These are phyloP conservation scores for Sinocyclocheilus maitianheensis DNA, from an alignment of 2,113 vertebrate genomes.

Conservation along the genomic window DNA sequence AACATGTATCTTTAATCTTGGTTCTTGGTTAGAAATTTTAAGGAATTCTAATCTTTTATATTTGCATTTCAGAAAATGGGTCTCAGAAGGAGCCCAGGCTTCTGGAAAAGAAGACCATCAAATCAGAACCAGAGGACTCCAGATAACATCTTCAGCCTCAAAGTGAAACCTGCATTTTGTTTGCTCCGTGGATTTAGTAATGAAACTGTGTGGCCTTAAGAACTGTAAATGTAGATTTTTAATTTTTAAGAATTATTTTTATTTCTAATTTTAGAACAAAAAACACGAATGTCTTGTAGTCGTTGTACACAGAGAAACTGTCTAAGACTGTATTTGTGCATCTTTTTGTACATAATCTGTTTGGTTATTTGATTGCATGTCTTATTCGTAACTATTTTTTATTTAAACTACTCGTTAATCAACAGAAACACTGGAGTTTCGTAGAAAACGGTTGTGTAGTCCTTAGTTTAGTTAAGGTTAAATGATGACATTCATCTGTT, in stretches of 20 bases:
- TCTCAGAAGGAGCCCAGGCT: conserved; percentile 83
- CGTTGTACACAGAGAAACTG: background rate
- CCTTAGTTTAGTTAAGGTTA: conserved; percentile 24
- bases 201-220: conserved; percentile 92
- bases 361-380: conserved; percentile 21
- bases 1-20: too few species aligned
- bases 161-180: conserved; percentile 54
- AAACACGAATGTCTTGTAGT: background rate
- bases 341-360: conserved; percentile 18
- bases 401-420: background rate
- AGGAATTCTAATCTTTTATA: background rate
- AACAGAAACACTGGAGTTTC: background rate
- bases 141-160: conserved; percentile 82
- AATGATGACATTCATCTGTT: conserved; percentile 33
- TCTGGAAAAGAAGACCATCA: conserved; percentile 90
- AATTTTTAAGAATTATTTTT: conserved; percentile 54
- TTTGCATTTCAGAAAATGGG: conserved; percentile 64
- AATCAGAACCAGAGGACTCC: conserved; percentile 95
- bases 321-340: background rate
- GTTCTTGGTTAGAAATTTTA: background rate
- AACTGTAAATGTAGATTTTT: conserved; percentile 85
- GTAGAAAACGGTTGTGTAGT: background rate
- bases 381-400: background rate
- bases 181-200: conserved; percentile 80
- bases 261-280: background rate